phyloP scores from a whole-genome alignment of 2,113 vertebrate species.

The Centropus unirufus region DNA sequence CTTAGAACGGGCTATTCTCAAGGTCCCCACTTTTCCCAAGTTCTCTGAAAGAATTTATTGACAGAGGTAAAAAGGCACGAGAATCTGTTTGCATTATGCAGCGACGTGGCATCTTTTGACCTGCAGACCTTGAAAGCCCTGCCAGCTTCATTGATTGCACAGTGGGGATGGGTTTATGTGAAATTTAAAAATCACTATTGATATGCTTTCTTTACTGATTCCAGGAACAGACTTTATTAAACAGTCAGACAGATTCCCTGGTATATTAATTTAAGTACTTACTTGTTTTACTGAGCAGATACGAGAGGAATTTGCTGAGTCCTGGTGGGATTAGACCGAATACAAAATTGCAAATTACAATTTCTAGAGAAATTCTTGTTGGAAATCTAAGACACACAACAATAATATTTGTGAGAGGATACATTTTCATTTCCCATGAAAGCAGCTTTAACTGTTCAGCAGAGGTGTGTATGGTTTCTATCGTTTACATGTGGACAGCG shows the following conservation, averaged over 20 bases:
- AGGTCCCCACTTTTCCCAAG: neutral
- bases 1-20: neutral
- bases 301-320: neutral
- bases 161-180: neutral
- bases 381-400: neutral
- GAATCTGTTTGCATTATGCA: neutral
- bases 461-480: neutral
- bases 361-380: neutral
- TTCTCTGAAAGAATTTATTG: constrained; percentile 16
- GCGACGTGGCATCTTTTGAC: neutral
- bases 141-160: neutral
- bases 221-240: neutral
- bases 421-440: neutral
- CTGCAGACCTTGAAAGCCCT: neutral
- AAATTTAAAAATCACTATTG: neutral
- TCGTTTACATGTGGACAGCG: neutral
- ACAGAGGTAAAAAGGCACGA: neutral
- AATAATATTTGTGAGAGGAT: neutral
- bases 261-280: neutral
- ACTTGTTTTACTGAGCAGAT: neutral
- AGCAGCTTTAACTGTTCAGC: neutral
- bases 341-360: neutral
- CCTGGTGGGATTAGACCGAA: neutral
- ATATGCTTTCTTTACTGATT: neutral
- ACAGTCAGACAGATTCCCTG: neutral